Conservation (phyloP, 1,140 invertebrate species). For the Acromyrmex echinatior region DNA sequence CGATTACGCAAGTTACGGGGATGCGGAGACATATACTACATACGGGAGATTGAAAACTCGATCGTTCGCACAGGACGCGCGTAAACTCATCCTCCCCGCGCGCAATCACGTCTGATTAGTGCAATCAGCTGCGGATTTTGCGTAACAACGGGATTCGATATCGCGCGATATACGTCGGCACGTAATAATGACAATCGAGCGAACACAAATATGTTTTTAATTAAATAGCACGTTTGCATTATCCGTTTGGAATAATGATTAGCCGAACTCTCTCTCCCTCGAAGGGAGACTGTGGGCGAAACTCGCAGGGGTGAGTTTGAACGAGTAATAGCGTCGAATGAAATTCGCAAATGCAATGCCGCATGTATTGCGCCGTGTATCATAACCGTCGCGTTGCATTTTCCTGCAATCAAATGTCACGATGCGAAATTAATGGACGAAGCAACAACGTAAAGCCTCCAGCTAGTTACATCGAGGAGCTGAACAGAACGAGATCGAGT, state of each 20-base stretch:
- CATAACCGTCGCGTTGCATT: slow-evolving; percentile 47
- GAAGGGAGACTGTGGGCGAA: background rate
- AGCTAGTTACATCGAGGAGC: slow-evolving; percentile 44
- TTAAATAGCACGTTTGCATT: slow-evolving; percentile 64
- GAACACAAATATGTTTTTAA: slow-evolving; percentile 65
- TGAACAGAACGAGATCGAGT: slow-evolving; percentile 17
- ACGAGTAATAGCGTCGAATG: slow-evolving; percentile 46
- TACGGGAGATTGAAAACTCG: slow-evolving; percentile 63
- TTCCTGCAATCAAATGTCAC: slow-evolving; percentile 55
- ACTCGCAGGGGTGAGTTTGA: background rate
- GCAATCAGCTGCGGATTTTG: slow-evolving; percentile 63
- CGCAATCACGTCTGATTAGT: slow-evolving; percentile 65
- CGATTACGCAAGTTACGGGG: slow-evolving; percentile 53
- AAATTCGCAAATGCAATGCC: slow-evolving; percentile 45
- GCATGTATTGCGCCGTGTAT: slow-evolving; percentile 31
- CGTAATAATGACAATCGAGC: slow-evolving; percentile 58
- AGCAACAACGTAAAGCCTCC: slow-evolving; percentile 14
- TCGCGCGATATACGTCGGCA: slow-evolving; percentile 50
- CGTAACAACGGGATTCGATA: slow-evolving; percentile 46
- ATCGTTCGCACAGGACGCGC: slow-evolving; percentile 27
- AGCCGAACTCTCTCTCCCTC: background rate
- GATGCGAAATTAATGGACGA: slow-evolving; percentile 53
- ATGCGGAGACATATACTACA: slow-evolving; percentile 7
- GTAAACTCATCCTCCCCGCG: slow-evolving; percentile 24
- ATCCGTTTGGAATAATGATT: slow-evolving; percentile 63